These are phyloP conservation scores for Andrena marginata DNA, from an alignment of 2,888 invertebrate genomes.

Conservation along the genomic window DNA sequence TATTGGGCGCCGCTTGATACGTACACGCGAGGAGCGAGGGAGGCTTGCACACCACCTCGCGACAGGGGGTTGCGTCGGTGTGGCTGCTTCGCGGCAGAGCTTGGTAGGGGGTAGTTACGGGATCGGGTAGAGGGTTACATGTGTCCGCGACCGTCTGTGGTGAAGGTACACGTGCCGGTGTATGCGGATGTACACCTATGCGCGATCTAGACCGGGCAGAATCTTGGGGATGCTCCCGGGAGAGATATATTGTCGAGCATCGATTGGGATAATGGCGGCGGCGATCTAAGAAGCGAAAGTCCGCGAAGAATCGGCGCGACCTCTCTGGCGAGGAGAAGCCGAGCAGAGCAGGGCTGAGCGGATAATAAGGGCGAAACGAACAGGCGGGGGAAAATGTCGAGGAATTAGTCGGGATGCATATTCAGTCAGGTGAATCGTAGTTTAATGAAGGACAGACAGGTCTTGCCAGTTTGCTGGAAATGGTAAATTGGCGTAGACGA, in stretches of 20 bases:
- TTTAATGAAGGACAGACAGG: conserved; percentile 57
- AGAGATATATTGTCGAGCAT: conserved; percentile 67
- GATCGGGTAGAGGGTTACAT: conserved; percentile 29
- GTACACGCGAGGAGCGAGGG: conserved; percentile 64
- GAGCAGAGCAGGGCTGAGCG: neutral
- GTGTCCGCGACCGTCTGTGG: conserved; percentile 32
- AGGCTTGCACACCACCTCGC: conserved; percentile 34
- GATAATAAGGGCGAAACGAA: conserved; percentile 19
- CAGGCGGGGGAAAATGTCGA: conserved; percentile 30
- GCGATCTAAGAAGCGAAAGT: conserved; percentile 64
- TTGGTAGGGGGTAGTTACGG: conserved; percentile 35
- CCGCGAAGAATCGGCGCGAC: conserved; percentile 60
- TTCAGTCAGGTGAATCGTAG: conserved; percentile 63
- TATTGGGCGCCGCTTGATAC: conserved; percentile 78
- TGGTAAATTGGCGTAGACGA: conserved; percentile 63
- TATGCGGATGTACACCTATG: conserved; percentile 3
- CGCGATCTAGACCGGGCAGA: conserved; percentile 43
- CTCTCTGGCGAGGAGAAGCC: neutral
- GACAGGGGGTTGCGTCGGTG: conserved; percentile 58
- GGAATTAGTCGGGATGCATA: conserved; percentile 59
- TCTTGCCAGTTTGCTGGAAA: conserved; percentile 51
- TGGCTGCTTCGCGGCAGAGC: conserved; percentile 13
- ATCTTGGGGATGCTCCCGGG: conserved; percentile 67
- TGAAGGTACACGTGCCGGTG: conserved; percentile 17
- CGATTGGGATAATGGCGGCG: conserved; percentile 73